Conservation (phyloP, 2,797 vertebrate species). For the Denticeps clupeoides region DNA sequence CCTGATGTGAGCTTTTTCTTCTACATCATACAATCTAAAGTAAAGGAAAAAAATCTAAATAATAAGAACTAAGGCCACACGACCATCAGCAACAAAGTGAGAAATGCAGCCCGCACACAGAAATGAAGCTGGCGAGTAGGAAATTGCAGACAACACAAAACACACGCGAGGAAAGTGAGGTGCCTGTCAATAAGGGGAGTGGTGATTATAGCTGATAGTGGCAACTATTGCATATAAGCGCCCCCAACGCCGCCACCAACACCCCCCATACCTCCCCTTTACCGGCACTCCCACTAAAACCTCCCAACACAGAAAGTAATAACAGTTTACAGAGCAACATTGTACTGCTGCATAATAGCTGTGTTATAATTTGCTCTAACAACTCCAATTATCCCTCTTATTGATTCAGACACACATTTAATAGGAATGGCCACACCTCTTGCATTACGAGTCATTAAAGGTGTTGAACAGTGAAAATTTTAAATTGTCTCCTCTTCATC, state of each 20-base stretch:
- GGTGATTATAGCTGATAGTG: constrained; percentile 88
- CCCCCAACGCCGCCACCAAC: constrained; percentile 62
- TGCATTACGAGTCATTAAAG: constrained; percentile 93
- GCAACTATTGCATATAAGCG: constrained; percentile 79
- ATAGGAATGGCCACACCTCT: constrained; percentile 95
- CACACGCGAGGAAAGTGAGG: constrained; percentile 77
- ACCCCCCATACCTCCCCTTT: constrained; percentile 35
- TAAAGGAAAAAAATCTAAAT: constrained; percentile 6
- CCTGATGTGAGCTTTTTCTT: no score
- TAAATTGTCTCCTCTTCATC: constrained; percentile 80
- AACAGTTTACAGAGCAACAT: constrained; percentile 93
- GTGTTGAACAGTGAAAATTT: constrained; percentile 96
- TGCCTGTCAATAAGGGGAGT: constrained; percentile 88
- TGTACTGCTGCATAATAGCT: constrained; percentile 91
- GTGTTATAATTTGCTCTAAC: constrained; percentile 99
- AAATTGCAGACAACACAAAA: constrained; percentile 95
- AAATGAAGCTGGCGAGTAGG: constrained; percentile 44
- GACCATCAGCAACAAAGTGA: constrained; percentile 12
- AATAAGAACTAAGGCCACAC: constrained; percentile 19
- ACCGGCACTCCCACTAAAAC: constrained; percentile 40
- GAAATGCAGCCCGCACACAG: constrained; percentile 15
- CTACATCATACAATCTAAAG: no score
- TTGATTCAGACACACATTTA: constrained; percentile 98
- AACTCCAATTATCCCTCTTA: constrained; percentile 99
- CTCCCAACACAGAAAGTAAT: constrained; percentile 74